phyloP scores from a whole-genome alignment of 2,888 invertebrate species.

The Capitulum mitella region DNA sequence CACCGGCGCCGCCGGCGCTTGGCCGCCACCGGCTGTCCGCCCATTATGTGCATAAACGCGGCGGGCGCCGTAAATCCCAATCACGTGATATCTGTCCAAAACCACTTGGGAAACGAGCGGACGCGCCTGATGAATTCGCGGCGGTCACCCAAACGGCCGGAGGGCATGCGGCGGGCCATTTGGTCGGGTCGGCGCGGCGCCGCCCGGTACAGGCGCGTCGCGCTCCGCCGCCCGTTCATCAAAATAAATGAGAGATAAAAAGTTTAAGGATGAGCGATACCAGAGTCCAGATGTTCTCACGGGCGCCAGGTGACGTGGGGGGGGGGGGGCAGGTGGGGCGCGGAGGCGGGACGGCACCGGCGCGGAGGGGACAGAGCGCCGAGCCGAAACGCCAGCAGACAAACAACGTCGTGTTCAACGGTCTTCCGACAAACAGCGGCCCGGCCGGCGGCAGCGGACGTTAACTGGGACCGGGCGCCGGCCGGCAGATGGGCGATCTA shows the following conservation, averaged over 20 bases:
- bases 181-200: not conserved
- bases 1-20: too few species aligned
- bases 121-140: not conserved
- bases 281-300: not conserved
- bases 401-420: not conserved
- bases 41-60: not conserved
- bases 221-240: not conserved
- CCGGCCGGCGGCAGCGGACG: not conserved
- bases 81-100: not conserved
- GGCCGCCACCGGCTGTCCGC: not conserved
- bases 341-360: not conserved
- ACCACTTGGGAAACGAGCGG: not conserved
- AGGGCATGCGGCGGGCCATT: not conserved
- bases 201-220: not conserved
- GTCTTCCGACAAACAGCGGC: not conserved
- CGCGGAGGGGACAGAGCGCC: not conserved
- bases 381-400: not conserved
- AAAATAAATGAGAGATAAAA: constrained; percentile 23
- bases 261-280: not conserved
- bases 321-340: not conserved
- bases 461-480: not conserved
- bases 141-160: not conserved
- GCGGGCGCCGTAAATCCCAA: not conserved
- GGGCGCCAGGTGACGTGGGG: not conserved
- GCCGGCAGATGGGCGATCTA: not conserved